Base-by-base conservation (phyloP, 2,888 invertebrate species). In the Agrypnus murinus region DNA sequence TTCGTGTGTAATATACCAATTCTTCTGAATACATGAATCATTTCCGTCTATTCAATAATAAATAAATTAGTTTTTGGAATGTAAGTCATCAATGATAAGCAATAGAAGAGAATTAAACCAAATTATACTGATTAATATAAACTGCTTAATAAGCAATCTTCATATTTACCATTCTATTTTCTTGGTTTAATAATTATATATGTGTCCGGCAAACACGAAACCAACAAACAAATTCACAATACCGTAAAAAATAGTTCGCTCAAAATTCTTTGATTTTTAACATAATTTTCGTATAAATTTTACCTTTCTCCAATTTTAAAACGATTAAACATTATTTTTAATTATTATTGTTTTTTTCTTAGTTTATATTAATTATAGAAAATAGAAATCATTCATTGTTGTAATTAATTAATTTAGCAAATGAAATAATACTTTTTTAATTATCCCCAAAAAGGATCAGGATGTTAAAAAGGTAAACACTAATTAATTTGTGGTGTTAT, bases 1-100 rank as follows among this genome's bases (percentile, higher is more conserved):
- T 74, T 65, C 73, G 71, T 77, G 73, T 69, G 71, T 71, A 68
- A 70, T 74, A 72, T 73, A 25, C 55, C 46, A 57, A 65, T 77
- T 75, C 43, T 65, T 72, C 38, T 73, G 72, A 77, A 75, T 74
- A 68, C 66, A 75, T 79, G 79, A 80, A 76, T 80, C 80, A 79
- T 73, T 80, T 80, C 80, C 80, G 77, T 75, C 77, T 72, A 74
- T 75, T 73, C 74, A 76, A 77, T 77, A 78, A 75, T 77, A 78
- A 75, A 75, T 72, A 74, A 75, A 76, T 77, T 77, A 72, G 71
- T 78, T 77, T 77, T 77, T 34, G 66, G 73, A 67, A 75, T 34
- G 38, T 73, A 72, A 75, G 72, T 77, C 75, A 76, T 71, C 73
- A 74, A 77, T 75, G 74, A 77, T 76, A 72, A 76, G 74, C 75